Conservation (phyloP, 2,797 vertebrate species). For the Acomys russatus region DNA sequence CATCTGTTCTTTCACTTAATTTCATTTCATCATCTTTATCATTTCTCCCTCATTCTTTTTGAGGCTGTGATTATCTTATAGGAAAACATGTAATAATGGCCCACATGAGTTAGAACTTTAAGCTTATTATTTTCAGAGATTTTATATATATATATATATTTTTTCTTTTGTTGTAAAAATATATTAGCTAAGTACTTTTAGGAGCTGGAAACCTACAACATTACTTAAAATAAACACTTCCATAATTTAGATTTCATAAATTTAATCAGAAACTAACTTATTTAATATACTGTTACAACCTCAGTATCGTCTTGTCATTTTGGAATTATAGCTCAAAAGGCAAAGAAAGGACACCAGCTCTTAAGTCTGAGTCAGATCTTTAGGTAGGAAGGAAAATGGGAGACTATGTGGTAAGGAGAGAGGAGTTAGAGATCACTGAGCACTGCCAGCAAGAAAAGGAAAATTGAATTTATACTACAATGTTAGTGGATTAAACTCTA, state of each 20-base stretch:
- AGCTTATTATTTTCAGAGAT: slow-evolving; percentile 41
- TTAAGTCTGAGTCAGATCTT: neutral
- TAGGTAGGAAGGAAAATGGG: neutral
- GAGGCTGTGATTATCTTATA: neutral
- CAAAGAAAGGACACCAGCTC: neutral
- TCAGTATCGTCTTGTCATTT: slow-evolving; percentile 18
- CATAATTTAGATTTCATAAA: slow-evolving; percentile 32
- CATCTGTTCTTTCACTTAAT: neutral
- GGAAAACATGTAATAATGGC: neutral
- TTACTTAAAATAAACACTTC: neutral
- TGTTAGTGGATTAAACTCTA: neutral
- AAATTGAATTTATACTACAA: neutral
- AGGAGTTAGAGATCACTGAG: slow-evolving; percentile 7
- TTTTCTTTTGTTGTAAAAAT: slow-evolving; percentile 61
- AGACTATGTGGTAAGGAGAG: neutral
- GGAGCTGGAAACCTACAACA: slow-evolving; percentile 12
- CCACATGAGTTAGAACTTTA: slow-evolving; percentile 5
- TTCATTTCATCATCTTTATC: neutral
- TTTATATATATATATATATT: slow-evolving; percentile 21
- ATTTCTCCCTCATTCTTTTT: neutral
- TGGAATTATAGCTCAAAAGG: neutral
- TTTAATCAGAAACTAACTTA: slow-evolving; percentile 6
- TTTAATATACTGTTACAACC: neutral
- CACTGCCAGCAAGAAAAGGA: neutral
- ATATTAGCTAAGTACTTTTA: slow-evolving; percentile 31